Percentiles rank a stretch among this genome's conserved stretches.
Evolutionary conservation across 2,797 vertebrate species (phyloP).

Genomic region (Amazona ochrocephala): DNA sequence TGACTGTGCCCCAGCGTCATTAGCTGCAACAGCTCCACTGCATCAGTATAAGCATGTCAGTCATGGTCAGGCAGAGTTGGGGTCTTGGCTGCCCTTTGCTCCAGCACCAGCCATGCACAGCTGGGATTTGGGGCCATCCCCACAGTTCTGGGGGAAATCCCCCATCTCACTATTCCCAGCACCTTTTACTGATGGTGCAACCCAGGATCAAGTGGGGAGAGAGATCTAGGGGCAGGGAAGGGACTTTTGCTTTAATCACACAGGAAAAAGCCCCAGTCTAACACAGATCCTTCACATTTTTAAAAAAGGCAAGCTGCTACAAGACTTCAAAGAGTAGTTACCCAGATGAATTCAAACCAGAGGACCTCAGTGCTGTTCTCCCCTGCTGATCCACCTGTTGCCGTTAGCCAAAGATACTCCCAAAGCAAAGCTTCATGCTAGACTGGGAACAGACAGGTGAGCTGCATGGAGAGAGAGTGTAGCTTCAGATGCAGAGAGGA

Average conservation of each 20-base stretch:
- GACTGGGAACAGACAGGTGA: rapidly evolving
- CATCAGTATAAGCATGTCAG: rapidly evolving
- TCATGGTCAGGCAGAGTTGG: rapidly evolving
- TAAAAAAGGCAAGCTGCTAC: not conserved
- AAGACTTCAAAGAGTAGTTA: not conserved
- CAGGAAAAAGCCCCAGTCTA: not conserved
- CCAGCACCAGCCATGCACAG: not conserved
- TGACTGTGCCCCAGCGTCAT: rapidly evolving
- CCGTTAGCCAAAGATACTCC: not conserved
- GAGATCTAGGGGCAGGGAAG: not conserved
- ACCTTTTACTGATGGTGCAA: not conserved
- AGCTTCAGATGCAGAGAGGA: not conserved
- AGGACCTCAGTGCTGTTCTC: rapidly evolving
- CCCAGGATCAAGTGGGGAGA: rapidly evolving
- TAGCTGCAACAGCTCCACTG: not conserved
- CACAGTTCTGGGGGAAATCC: rapidly evolving
- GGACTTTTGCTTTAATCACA: not conserved
- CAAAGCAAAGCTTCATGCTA: not conserved
- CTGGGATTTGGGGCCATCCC: rapidly evolving
- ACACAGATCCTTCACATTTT: rapidly evolving
- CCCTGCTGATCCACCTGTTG: not conserved
- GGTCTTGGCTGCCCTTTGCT: not conserved
- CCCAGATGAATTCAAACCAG: not conserved
- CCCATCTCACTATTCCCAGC: rapidly evolving
- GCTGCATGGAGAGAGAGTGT: not conserved